Evolutionary conservation across 2,888 invertebrate species (phyloP).

Genomic region (Dolichopus griseipennis): DNA sequence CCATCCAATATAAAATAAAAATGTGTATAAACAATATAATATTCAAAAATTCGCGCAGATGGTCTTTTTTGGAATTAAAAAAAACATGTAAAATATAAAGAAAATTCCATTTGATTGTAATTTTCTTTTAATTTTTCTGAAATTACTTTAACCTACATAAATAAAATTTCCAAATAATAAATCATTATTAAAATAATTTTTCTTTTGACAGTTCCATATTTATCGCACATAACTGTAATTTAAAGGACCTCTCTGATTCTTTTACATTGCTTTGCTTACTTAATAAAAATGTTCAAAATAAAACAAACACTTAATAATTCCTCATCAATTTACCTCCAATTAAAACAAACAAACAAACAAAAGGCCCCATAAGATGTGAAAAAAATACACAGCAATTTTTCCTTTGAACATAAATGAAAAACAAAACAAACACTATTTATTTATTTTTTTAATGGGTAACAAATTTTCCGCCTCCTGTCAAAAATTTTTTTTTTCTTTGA

Average conservation of each 20-base stretch:
- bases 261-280: too few relatives aligned
- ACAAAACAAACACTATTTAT: neutral
- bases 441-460: neutral
- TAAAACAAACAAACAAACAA: neutral
- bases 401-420: neutral
- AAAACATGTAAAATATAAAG: too few relatives aligned
- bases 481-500: too few relatives aligned
- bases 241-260: neutral
- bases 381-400: neutral
- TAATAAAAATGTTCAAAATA: too few relatives aligned
- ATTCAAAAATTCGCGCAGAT: too few relatives aligned
- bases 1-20: too few relatives aligned
- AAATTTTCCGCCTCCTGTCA: constrained; percentile 4
- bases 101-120: too few relatives aligned
- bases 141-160: too few relatives aligned
- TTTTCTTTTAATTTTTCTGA: too few relatives aligned
- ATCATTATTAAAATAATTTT: neutral
- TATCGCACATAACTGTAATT: neutral
- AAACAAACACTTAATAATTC: neutral
- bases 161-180: neutral
- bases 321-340: neutral
- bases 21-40: too few relatives aligned
- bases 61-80: too few relatives aligned
- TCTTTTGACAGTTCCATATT: neutral
- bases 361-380: neutral